phyloP scores from a whole-genome alignment of 2,888 invertebrate species.

The Beris morrisii region DNA sequence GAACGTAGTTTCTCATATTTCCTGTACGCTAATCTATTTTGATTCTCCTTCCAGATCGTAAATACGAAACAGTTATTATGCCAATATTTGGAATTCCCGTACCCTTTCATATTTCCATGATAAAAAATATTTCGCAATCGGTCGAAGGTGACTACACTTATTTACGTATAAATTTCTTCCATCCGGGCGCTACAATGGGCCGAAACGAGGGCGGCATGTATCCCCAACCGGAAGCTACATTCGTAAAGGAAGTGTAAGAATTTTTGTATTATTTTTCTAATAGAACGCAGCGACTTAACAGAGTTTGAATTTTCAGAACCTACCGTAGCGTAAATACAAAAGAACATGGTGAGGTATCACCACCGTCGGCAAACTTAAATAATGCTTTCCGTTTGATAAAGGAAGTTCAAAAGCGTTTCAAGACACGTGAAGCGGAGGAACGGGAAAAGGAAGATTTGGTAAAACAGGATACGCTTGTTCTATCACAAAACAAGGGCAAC shows the following conservation, averaged over 20 bases:
- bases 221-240: constrained; percentile 93
- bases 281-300: neutral
- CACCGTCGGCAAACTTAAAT: constrained; percentile 93
- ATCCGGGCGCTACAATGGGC: constrained; percentile 96
- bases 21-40: neutral
- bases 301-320: constrained; percentile 63
- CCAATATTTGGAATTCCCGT: constrained; percentile 95
- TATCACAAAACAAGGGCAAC: constrained; percentile 95
- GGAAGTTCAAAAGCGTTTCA: constrained; percentile 98
- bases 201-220: constrained; percentile 89
- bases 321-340: constrained; percentile 97
- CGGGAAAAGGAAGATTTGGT: constrained; percentile 98
- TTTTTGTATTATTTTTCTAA: neutral
- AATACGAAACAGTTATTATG: constrained; percentile 97
- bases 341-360: constrained; percentile 92
- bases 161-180: constrained; percentile 96
- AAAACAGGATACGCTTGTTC: constrained; percentile 93
- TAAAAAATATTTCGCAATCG: constrained; percentile 98
- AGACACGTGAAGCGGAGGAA: constrained; percentile 97
- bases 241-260: constrained; percentile 93
- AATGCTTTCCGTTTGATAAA: constrained; percentile 97
- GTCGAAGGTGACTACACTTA: constrained; percentile 99
- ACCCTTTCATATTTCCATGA: constrained; percentile 98
- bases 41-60: constrained; percentile 69
- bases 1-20: too few relatives aligned